phyloP scores from a whole-genome alignment of 2,113 vertebrate species.

The Lepisosteus osseus region DNA sequence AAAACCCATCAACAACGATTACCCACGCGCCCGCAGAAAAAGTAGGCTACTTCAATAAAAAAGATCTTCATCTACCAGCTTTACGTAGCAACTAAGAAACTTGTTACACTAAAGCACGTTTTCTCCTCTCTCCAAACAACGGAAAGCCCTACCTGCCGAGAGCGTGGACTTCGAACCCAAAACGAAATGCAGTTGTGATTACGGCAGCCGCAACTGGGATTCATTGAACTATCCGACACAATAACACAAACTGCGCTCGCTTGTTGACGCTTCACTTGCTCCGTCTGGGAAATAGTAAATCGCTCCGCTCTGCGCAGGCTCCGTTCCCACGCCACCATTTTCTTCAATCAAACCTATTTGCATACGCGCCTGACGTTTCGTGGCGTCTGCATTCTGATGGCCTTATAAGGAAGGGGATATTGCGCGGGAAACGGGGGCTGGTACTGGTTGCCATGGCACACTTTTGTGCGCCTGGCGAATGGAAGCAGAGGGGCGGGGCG shows the following conservation, averaged over 20 bases:
- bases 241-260: slow-evolving; percentile 25
- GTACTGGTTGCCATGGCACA: slow-evolving; percentile 64
- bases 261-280: slow-evolving; percentile 39
- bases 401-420: slow-evolving; percentile 81
- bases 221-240: slow-evolving; percentile 41
- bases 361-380: slow-evolving; percentile 65
- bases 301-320: slow-evolving; percentile 66
- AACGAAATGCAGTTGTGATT: background rate
- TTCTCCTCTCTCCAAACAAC: background rate
- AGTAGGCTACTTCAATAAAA: too few species aligned
- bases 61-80: too few species aligned
- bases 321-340: slow-evolving; percentile 69
- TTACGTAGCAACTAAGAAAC: too few species aligned
- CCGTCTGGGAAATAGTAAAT: slow-evolving; percentile 47
- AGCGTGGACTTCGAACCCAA: background rate
- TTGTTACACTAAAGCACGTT: background rate
- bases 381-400: slow-evolving; percentile 69
- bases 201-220: slow-evolving; percentile 17
- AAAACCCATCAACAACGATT: too few species aligned
- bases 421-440: slow-evolving; percentile 78
- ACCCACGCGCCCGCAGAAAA: too few species aligned
- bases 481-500: slow-evolving; percentile 14
- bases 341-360: slow-evolving; percentile 74
- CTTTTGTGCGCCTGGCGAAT: slow-evolving; percentile 19
- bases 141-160: background rate